Conservation (phyloP, 2,888 invertebrate species). For the Zelleria hepariella region DNA sequence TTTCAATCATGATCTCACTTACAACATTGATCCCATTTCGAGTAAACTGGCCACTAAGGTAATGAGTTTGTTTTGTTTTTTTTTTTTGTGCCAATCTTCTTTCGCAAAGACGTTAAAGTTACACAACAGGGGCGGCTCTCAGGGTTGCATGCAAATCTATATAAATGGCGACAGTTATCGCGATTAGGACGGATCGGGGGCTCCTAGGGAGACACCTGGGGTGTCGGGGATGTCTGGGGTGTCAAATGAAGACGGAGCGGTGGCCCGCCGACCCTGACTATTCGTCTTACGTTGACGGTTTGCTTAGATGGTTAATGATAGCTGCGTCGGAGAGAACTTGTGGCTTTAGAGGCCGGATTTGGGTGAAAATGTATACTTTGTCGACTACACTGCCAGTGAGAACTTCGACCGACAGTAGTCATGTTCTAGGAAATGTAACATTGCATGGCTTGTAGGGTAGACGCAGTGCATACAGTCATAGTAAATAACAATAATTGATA, state of each 20-base stretch:
- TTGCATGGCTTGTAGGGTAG: too few relatives aligned
- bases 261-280: slow-evolving; percentile 23
- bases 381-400: too few relatives aligned
- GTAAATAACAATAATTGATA: too few relatives aligned
- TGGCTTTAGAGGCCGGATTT: neutral
- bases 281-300: slow-evolving; percentile 25
- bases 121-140: neutral
- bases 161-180: slow-evolving; percentile 37
- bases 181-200: slow-evolving; percentile 9
- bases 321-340: slow-evolving; percentile 1
- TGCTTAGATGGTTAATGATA: neutral
- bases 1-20: too few relatives aligned
- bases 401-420: too few relatives aligned
- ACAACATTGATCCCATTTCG: too few relatives aligned
- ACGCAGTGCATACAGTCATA: too few relatives aligned
- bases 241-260: slow-evolving; percentile 31
- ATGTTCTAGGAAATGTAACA: too few relatives aligned
- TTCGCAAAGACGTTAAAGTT: neutral
- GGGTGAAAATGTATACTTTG: neutral
- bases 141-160: slow-evolving; percentile 27
- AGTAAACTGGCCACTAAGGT: too few relatives aligned
- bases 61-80: too few relatives aligned
- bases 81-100: neutral
- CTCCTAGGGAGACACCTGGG: neutral
- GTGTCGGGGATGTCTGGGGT: neutral